Base-by-base conservation (phyloP, 2,113 vertebrate species). In the Mesitornis unicolor region DNA sequence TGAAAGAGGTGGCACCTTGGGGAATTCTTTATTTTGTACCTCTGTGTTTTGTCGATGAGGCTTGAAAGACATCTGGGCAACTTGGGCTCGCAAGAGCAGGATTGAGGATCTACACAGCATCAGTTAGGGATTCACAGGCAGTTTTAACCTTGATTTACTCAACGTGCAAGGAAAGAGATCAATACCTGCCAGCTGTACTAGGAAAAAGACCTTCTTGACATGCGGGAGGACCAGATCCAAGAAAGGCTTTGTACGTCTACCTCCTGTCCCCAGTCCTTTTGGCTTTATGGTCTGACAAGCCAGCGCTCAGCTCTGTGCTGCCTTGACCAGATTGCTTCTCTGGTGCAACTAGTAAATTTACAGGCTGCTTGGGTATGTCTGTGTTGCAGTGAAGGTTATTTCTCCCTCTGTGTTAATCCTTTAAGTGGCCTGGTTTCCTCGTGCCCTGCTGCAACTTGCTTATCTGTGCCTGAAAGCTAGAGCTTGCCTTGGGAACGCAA, bases 221-320 rank as follows among this genome's bases (percentile, higher is more conserved):
- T 43, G 28, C 26, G 40, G 33, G 24, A 83, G n/a, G 59, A 63
- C 11, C 36, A 65, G 47, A 51, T 50, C 31, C 48, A 68, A 51
- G 53, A 6, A 29, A 16, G 50, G 11, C 0, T 43, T 12, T 56
- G 26, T 35, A 42, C 5, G 1, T 48, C 35, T 3, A 1, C 16
- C n/a, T 65, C 26, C 24, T 38, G 16, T 29, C 22, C 43, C 5
- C 22, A 53, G 65, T 20, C 9, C 14, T 29, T 83, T 36, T 28
- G 48, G 31, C 38, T 89, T 79, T 8, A 3, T 21, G 7, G 6
- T 29, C 31, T 33, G 50, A n/a, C 28, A 50, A 45, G 18, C 35
- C 33, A 78, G 38, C 45, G 29, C 64, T 81, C 48, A 29, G 45
- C 29, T 48, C 53, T 61, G 35, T 59, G 70, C 67, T 79, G n/a